Percentiles rank a stretch among this genome's conserved stretches.
phyloP scores from a whole-genome alignment of 2,797 vertebrate genomes.

The Phataginus tetradactyla region DNA sequence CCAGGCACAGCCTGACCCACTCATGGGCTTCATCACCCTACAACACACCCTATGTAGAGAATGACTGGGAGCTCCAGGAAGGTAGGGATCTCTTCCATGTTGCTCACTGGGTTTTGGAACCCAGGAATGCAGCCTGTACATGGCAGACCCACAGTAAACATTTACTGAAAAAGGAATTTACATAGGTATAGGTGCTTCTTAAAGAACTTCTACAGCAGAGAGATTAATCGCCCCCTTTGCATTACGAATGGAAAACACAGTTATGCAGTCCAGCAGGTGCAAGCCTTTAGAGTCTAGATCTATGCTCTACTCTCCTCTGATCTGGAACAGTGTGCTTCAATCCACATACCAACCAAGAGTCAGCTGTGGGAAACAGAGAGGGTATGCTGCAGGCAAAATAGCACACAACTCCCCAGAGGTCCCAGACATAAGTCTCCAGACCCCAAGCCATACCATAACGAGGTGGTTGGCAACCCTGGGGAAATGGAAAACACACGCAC shows the following conservation, averaged over 20 bases:
- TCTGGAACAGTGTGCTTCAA: background rate
- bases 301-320: background rate
- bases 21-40: background rate
- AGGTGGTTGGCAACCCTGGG: background rate
- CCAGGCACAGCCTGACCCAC: background rate
- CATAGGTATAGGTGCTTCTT: background rate
- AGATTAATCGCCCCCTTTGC: background rate
- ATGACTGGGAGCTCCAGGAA: background rate
- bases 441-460: background rate
- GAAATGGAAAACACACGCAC: background rate
- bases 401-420: background rate
- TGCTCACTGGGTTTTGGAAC: background rate
- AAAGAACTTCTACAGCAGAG: background rate
- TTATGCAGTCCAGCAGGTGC: background rate
- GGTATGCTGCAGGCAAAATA: background rate
- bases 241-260: background rate
- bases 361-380: background rate
- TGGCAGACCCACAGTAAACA: background rate
- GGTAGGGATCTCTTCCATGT: background rate
- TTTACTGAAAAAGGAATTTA: background rate
- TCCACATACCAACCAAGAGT: background rate
- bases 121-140: background rate
- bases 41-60: background rate
- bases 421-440: background rate
- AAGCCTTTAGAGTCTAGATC: background rate